These are phyloP conservation scores for Latrodectus hesperus DNA, from an alignment of 2,888 invertebrate species.

Conservation along the genomic window DNA sequence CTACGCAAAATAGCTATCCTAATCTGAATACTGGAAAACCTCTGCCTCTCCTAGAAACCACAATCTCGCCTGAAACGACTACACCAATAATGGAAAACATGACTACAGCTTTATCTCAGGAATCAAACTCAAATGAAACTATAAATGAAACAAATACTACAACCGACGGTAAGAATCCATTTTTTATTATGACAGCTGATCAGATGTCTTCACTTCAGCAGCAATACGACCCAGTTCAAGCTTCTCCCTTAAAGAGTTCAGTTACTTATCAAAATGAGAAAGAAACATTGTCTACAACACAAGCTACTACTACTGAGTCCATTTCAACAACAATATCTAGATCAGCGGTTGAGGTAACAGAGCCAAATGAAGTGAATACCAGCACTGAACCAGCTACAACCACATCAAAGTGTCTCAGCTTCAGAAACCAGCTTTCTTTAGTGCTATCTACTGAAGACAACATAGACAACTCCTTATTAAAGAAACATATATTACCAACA, in stretches of 20 bases:
- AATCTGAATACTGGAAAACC: neutral
- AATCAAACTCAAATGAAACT: neutral
- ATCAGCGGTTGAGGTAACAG: constrained; percentile 12
- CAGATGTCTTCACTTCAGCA: constrained; percentile 62
- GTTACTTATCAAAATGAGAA: neutral
- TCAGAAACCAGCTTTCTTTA: constrained; percentile 52
- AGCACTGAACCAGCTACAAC: constrained; percentile 30
- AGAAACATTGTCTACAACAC: neutral
- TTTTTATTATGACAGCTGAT: constrained; percentile 56
- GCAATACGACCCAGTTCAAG: constrained; percentile 53
- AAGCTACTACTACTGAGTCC: neutral
- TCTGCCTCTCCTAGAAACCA: constrained; percentile 29
- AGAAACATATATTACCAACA: constrained; percentile 49
- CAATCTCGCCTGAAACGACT: constrained; percentile 6
- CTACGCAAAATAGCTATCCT: neutral
- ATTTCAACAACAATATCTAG: constrained; percentile 7
- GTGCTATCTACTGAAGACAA: constrained; percentile 64
- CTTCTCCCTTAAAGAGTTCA: constrained; percentile 37
- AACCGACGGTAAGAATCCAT: constrained; percentile 44
- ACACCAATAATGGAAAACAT: neutral
- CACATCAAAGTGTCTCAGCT: constrained; percentile 58
- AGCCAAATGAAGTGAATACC: neutral
- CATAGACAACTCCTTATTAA: constrained; percentile 56
- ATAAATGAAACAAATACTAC: constrained; percentile 13
- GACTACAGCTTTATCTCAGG: neutral